Evolutionary conservation across 2,113 vertebrate genomes (phyloP).

Genomic region (Menidia beryllina): DNA sequence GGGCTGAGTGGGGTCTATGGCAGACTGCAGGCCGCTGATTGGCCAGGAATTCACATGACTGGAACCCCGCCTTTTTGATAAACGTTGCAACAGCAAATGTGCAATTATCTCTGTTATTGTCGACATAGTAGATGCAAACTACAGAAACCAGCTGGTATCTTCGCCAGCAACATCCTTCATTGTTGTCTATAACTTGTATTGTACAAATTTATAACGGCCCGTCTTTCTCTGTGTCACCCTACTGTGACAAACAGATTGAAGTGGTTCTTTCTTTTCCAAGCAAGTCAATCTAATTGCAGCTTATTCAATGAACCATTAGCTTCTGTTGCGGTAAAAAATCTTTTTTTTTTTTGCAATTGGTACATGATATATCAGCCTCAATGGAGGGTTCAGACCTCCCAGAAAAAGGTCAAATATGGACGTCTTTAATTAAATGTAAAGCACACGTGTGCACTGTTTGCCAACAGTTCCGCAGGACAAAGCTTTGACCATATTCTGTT

Average conservation of each 20-base stretch:
- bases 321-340: conserved; percentile 19
- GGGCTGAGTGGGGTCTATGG: too few species aligned
- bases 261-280: conserved; percentile 6
- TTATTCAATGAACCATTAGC: conserved; percentile 45
- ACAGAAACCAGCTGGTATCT: too few species aligned
- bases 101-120: too few species aligned
- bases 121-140: too few species aligned
- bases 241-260: conserved; percentile 62
- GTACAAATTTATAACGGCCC: too few species aligned
- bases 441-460: conserved; percentile 21
- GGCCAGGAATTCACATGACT: too few species aligned
- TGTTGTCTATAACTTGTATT: too few species aligned
- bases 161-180: too few species aligned
- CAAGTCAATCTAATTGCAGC: conserved; percentile 15
- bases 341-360: neutral
- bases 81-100: too few species aligned
- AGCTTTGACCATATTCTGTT: conserved; percentile 55
- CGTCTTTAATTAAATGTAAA: conserved; percentile 11
- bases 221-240: too few species aligned
- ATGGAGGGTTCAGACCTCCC: conserved; percentile 1
- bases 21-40: too few species aligned
- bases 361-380: conserved; percentile 18
- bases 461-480: conserved; percentile 35
- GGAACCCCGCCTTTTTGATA: too few species aligned
- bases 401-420: neutral